These are phyloP conservation scores for Herpailurus yagouaroundi DNA, from an alignment of 2,113 vertebrate genomes.

Conservation along the genomic window DNA sequence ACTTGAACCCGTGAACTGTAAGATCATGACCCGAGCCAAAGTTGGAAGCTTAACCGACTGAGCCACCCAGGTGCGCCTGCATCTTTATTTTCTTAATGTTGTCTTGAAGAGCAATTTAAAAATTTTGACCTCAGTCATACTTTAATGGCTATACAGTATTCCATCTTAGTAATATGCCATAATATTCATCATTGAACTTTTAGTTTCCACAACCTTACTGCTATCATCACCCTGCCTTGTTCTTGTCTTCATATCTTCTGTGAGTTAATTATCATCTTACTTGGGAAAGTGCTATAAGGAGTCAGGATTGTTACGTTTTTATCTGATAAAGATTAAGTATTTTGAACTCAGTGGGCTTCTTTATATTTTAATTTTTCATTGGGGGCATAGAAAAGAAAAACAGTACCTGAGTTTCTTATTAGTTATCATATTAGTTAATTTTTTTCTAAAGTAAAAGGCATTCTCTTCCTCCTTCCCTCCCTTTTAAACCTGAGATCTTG, in stretches of 20 bases:
- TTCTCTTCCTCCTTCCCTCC: not conserved
- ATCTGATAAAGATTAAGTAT: not conserved
- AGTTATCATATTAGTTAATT: not conserved
- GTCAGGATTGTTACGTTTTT: not conserved
- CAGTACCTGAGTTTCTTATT: not conserved
- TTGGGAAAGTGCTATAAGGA: not conserved
- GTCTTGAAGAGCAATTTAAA: not conserved
- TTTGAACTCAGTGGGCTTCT: not conserved
- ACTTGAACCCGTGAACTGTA: too few species aligned
- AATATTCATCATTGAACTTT: not conserved
- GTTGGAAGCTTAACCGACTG: too few species aligned
- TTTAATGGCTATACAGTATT: not conserved
- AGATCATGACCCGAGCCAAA: too few species aligned
- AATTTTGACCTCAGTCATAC: not conserved
- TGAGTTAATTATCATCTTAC: not conserved
- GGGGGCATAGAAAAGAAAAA: not conserved
- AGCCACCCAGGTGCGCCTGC: too few species aligned
- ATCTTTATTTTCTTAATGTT: not conserved
- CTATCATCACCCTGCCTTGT: not conserved
- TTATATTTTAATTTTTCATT: not conserved
- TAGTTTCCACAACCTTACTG: not conserved
- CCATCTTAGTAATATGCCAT: not conserved
- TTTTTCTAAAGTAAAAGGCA: not conserved
- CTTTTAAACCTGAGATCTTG: conserved; percentile 4
- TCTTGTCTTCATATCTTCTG: not conserved